Conservation (phyloP, 2,888 invertebrate genomes). For the Synanthedon andrenaeformis region DNA sequence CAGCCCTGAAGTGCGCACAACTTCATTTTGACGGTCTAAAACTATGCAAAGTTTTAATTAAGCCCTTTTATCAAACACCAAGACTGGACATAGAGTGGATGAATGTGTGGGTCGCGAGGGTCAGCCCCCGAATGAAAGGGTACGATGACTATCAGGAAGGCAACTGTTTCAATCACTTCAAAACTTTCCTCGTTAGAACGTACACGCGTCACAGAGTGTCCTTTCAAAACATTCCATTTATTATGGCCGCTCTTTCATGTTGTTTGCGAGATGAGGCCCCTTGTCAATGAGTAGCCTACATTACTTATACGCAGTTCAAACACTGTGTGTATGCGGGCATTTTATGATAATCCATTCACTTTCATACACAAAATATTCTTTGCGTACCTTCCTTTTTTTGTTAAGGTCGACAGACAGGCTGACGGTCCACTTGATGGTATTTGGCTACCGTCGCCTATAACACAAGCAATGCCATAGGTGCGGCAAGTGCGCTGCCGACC, state of each 20-base stretch:
- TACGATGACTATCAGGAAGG: constrained; percentile 49
- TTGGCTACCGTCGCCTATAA: too few species aligned
- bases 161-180: constrained; percentile 52
- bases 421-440: too few species aligned
- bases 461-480: too few species aligned
- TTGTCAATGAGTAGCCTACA: constrained; percentile 21
- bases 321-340: background rate
- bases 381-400: too few species aligned
- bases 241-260: constrained; percentile 28
- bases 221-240: constrained; percentile 43
- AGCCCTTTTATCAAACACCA: constrained; percentile 46
- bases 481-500: too few species aligned
- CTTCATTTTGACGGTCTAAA: constrained; percentile 21
- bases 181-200: constrained; percentile 50
- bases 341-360: too few species aligned
- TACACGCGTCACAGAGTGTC: constrained; percentile 32
- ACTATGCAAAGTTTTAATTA: constrained; percentile 56
- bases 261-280: constrained; percentile 21
- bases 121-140: constrained; percentile 42
- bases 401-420: too few species aligned
- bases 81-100: constrained; percentile 20
- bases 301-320: background rate
- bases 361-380: too few species aligned
- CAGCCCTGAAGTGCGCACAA: constrained; percentile 11
- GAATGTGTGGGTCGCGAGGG: constrained; percentile 29